Evolutionary conservation across 2,797 vertebrate genomes (phyloP), one percentile per base, ranked within the genome.

Genomic region (Perodicticus potto): DNA sequence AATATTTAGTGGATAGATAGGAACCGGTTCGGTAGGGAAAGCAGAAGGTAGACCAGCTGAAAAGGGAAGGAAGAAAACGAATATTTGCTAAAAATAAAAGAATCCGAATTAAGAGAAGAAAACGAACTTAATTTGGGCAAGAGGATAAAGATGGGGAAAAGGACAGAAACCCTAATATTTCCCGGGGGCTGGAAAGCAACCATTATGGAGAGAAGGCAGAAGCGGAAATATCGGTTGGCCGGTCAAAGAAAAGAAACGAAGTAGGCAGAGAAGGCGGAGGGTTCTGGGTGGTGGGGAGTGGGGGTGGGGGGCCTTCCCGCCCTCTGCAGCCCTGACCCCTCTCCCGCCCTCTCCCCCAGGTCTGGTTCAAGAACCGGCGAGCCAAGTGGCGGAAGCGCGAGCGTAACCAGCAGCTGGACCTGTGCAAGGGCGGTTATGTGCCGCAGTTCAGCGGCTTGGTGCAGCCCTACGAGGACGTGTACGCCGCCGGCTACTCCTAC

Each of bases 331-430:
- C 53, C 97, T 96, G 83, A 97, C 89, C 67, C 3, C 32, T 96
- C 49, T 96, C 85, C 59, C 82, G 95, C 94, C n/a, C 7, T 83
- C 63, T 55, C 10, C 94, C 59, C 70, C 97, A 99, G 99, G 99
- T 99, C 57, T 99, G 99, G 99, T 99, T 99, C 98, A 99, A 99
- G 98, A 99, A 99, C 98, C 99, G 99, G 86, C 98, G 99, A 94
- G 99, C 99, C 93, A 99, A 99, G 98, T 99, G 99, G 99, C 99
- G 99, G 97, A 99, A 99, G 98, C 98, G 99, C 80, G 99, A 99
- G 98, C 99, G 99, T 78, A 99, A 99, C 98, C 99, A 99, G 98
- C 99, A 99, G 98, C 99, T 99, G 99, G 99, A 99, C 98, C 98
- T 99, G 98, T 99, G 99, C 96, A 99, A 99, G 97, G 99, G 99